Evolutionary conservation across 2,797 vertebrate genomes (phyloP), one percentile per base, ranked within the genome.

Genomic region (Sylvia borin): DNA sequence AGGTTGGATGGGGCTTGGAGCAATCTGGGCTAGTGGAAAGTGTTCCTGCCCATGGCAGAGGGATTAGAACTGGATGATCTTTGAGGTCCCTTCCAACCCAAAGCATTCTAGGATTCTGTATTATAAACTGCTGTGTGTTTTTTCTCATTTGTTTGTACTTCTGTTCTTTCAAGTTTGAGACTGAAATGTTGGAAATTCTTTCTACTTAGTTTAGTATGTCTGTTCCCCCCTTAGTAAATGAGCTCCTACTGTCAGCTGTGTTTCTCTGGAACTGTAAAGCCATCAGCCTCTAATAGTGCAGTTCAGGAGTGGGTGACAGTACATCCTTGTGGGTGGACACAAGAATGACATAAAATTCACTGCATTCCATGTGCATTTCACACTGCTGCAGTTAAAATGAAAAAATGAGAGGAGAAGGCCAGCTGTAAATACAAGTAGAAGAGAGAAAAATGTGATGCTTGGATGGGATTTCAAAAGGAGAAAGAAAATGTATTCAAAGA

Each of bases 291-390:
- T 32, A 80, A 75, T 12, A 22, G 25, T 36, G 40, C 36, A 43
- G 48, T 31, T 89, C 57, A 36, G 53, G 48, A 84, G 47, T 45
- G 73, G 73, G 64, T 80, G 67, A 54, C 36, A 65, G 65, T 72
- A 57, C 11, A 25, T 66, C 43, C 26, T 62, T 88, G 83, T 96
- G 92, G 88, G 81, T 85, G 48, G 47, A 60, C 50, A 38, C 27
- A 90, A 80, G 62, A 90, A 76, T 62, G 70, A 34, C 50, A 38
- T 40, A 73, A 74, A 81, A 67, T 57, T 68, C 40, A 64, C 38
- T 55, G 61, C 62, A 42, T 90, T 96, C 71, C 66, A 9, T 43
- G 71, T 70, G 62, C 22, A 34, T 88, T 93, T 89, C 32, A 38
- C 25, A 38, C 24, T 78, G 25, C 32, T 57, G 29, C 53, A 66